Conservation (phyloP, 2,888 invertebrate species). For the Octonoba sinensis region DNA sequence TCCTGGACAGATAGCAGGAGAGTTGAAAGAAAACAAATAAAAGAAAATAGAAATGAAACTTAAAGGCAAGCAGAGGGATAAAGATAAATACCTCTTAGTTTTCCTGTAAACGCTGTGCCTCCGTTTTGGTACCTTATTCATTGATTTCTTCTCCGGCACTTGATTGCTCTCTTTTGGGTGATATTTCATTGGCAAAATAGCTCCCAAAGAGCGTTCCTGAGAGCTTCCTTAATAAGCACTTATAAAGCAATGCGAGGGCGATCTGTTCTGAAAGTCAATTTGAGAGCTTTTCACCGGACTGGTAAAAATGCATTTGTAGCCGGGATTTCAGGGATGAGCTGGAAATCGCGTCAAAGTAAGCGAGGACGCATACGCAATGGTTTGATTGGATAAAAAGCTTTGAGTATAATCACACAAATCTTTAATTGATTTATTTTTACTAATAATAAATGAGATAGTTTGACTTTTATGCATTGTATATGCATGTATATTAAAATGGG, state of each 20-base stretch:
- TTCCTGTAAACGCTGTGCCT: slow-evolving; percentile 26
- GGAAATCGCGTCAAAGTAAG: slow-evolving; percentile 10
- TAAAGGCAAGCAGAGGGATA: slow-evolving; percentile 30
- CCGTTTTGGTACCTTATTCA: slow-evolving; percentile 9
- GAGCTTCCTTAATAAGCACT: slow-evolving; percentile 54
- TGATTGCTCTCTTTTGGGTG: slow-evolving; percentile 47
- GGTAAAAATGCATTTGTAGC: slow-evolving; percentile 12
- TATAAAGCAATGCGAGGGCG: slow-evolving; percentile 41
- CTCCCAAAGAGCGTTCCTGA: neutral
- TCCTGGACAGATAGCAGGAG: slow-evolving; percentile 11
- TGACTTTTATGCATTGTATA: too few relatives aligned
- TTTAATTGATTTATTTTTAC: too few relatives aligned
- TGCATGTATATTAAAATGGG: too few relatives aligned
- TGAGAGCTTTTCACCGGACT: slow-evolving; percentile 21
- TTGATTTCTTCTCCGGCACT: slow-evolving; percentile 30
- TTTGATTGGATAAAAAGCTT: neutral
- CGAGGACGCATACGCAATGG: neutral
- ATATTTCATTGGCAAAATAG: slow-evolving; percentile 49
- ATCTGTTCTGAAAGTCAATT: slow-evolving; percentile 53
- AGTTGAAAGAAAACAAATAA: neutral
- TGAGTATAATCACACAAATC: too few relatives aligned
- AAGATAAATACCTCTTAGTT: slow-evolving; percentile 59
- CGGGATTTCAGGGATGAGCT: slow-evolving; percentile 24
- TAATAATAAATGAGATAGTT: too few relatives aligned
- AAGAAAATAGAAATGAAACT: neutral